Conservation (phyloP, 30 jellyfish, hydroid and myxozoan genomes). For the Morbakka virulenta region DNA sequence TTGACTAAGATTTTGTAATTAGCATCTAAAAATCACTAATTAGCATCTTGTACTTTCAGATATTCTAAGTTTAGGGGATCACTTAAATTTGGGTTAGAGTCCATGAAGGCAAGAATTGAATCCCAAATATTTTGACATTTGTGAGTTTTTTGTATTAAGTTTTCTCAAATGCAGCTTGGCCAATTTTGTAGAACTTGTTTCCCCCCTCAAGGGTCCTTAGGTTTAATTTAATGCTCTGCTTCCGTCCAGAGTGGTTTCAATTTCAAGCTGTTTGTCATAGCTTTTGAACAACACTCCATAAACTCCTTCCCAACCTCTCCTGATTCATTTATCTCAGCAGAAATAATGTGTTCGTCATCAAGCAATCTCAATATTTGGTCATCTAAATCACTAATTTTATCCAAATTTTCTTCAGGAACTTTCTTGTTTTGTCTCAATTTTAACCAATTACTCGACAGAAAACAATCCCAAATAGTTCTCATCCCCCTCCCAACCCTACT, state of each 20-base stretch:
- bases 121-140: conserved; percentile 26
- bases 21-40: neutral
- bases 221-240: neutral
- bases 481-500: no score
- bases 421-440: conserved; percentile 14
- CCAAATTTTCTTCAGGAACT: conserved; percentile 4
- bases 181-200: conserved; percentile 7
- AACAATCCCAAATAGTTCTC: no score
- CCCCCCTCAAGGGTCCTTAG: neutral
- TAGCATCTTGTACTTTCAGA: conserved; percentile 15
- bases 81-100: conserved; percentile 3
- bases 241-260: conserved; percentile 6
- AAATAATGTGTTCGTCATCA: conserved; percentile 1
- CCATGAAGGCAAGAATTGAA: conserved; percentile 10
- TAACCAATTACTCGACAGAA: no score
- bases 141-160: neutral
- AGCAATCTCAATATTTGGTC: conserved; percentile 10
- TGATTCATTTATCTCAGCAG: conserved; percentile 4
- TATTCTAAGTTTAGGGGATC: conserved; percentile 6
- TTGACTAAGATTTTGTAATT: neutral
- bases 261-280: neutral
- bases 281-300: neutral
- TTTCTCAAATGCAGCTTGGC: neutral
- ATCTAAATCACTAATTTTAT: conserved; percentile 4
- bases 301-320: conserved; percentile 8